A percentile compares a stretch with the other conserved stretches of the same genome.
Evolutionary conservation across 2,113 vertebrate genomes (phyloP).

Genomic region (Proteles cristata): DNA sequence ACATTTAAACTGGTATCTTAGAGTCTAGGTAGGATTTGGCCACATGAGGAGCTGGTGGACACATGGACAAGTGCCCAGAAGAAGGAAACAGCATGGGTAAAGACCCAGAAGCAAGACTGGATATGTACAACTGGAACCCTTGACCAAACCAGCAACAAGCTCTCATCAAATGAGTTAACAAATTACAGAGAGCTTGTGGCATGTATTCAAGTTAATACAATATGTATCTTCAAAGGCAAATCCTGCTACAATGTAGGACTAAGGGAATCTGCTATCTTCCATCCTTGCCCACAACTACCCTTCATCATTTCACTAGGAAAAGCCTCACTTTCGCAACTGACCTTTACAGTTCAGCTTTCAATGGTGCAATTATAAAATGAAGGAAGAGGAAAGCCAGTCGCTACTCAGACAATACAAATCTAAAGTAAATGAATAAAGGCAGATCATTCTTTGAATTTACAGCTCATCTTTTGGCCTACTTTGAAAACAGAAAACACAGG

Average conservation of each 20-base stretch:
- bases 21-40: background rate
- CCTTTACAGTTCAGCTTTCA: background rate
- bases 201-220: background rate
- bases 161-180: background rate
- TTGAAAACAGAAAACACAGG: conserved; percentile 37
- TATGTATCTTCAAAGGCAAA: background rate
- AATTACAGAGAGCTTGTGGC: background rate
- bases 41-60: background rate
- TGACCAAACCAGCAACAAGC: background rate
- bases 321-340: background rate
- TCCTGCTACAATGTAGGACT: background rate
- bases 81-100: background rate
- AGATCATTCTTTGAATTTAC: background rate
- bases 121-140: background rate
- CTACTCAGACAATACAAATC: background rate
- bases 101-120: background rate
- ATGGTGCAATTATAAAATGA: background rate
- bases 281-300: background rate
- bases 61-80: background rate
- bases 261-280: background rate
- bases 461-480: background rate
- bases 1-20: background rate
- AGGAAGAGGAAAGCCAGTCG: background rate
- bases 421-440: background rate
- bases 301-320: background rate